Base-by-base conservation (phyloP, 2,113 vertebrate species). In the Potamarius usumacintae region DNA sequence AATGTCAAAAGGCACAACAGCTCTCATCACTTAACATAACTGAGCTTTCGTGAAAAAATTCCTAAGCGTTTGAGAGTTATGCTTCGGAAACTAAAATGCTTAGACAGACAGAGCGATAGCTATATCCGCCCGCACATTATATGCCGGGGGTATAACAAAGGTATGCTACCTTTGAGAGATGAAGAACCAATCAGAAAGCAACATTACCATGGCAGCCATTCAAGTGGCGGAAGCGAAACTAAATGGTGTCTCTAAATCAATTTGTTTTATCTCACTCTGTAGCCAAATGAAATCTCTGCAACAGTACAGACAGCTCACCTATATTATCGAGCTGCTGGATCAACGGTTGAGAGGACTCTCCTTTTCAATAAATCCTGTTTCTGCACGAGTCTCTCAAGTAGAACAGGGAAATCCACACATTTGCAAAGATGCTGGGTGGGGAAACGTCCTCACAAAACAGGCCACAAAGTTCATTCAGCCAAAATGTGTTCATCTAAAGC, bases 221-320 rank as follows among this genome's bases (percentile, higher is more conserved):
- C 62, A 87, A 15, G 27, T 4, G 65, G 57, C 15, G 27, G 69
- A 62, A 85, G 79, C 72, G n/a, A 81, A 30, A 48, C 77, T 14
- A 50, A 88, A 77, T 30, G 12, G 15, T 57, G 71, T 74, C 62
- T 83, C 57, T 14, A 17, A 86, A 91, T 90, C 86, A 52, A 88
- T 88, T 71, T 34, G 18, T 85, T 88, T 88, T 83, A 89, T 90
- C 89, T 86, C 74, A 55, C 55, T 53, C 67, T 53, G 60, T 82
- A 84, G 87, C 48, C 89, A 85, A 88, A 91, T 91, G 83, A 86
- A 91, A 90, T 91, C 88, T 85, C 83, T 67, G 85, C 83, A 77
- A 84, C 69, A 82, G 89, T 85, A 88, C 76, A 57, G 85, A 89
- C 86, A 71, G 72, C 76, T 78, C 77, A 67, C 90, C 90, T 83